Evolutionary conservation across 37 sponge, comb jelly and placozoan species (phyloP), one percentile per base, ranked within the genome.

Genomic region (Mnemiopsis leidyi): DNA sequence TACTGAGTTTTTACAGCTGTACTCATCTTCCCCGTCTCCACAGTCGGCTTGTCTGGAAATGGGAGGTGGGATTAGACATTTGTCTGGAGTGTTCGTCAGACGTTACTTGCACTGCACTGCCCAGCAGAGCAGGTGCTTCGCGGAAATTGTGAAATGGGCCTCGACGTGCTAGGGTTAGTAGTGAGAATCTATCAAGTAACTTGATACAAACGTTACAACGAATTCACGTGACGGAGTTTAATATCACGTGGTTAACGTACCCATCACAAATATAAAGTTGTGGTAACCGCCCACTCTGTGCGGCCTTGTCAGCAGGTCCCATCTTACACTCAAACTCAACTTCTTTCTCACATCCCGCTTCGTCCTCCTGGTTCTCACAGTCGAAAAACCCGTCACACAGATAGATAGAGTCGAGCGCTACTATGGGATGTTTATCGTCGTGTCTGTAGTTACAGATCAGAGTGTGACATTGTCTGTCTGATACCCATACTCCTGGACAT

Each of bases 11-110:
- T 28, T 28, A 71, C 75, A 71, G 30, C n/a, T 28, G 30, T 23
- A n/a, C 75, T 71, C 75, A 71, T 71, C 75, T 71, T 71, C 75
- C 30, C 75, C 75, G 30, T 71, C 75, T 23, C 5, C n/a, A 71
- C 75, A 71, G 20, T 71, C 75, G 5, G 75, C 25, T 25, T 71
- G 75, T 25, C 75, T 71, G 75, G n/a, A 48, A 13, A 48, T 5
- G 61, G 61, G n/a, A n/a, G n/a, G n/a, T n/a, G n/a, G n/a, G n/a
- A n/a, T n/a, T n/a, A n/a, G n/a, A n/a, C n/a, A n/a, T n/a, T n/a
- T n/a, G n/a, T n/a, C n/a, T n/a, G n/a, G n/a, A n/a, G n/a, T n/a
- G n/a, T n/a, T n/a, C n/a, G n/a, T n/a, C n/a, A n/a, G n/a, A n/a
- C n/a, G n/a, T n/a, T n/a, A n/a, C n/a, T n/a, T n/a, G n/a, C n/a